Evolutionary conservation across 2,113 vertebrate species (phyloP).

Genomic region (Labrus mixtus): DNA sequence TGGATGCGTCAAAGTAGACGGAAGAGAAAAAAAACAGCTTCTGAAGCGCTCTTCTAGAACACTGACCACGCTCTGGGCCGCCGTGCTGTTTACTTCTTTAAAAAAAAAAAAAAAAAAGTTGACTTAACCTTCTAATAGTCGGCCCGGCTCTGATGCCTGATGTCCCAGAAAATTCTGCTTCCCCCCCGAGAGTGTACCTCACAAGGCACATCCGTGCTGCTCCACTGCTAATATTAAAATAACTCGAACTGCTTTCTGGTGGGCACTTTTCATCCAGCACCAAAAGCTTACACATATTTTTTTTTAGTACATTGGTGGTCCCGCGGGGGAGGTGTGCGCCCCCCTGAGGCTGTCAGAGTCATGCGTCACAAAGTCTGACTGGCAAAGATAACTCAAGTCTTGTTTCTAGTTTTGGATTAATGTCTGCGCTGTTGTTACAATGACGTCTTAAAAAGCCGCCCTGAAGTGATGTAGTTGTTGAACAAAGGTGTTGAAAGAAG

Average conservation of each 20-base stretch:
- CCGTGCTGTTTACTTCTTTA: slow-evolving; percentile 23
- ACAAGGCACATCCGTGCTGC: slow-evolving; percentile 15
- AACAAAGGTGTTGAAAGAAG: too few species aligned
- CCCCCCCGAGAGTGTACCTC: slow-evolving; percentile 46
- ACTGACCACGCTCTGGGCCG: not conserved
- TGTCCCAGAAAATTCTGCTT: slow-evolving; percentile 59
- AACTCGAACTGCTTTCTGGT: not conserved
- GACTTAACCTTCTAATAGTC: slow-evolving; percentile 45
- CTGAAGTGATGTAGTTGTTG: not conserved
- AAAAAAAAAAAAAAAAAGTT: slow-evolving; percentile 12
- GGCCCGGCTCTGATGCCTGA: not conserved
- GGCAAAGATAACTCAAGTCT: not conserved
- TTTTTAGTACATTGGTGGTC: slow-evolving; percentile 30
- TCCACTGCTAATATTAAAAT: slow-evolving; percentile 50
- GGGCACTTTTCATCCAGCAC: slow-evolving; percentile 1
- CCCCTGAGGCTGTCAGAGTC: not conserved
- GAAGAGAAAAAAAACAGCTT: slow-evolving; percentile 5
- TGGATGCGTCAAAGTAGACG: slow-evolving; percentile 26
- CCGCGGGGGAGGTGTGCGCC: not conserved
- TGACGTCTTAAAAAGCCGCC: not conserved
- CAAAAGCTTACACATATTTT: slow-evolving; percentile 33
- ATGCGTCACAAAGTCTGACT: not conserved
- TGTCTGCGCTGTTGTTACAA: not conserved
- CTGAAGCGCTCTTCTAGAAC: slow-evolving; percentile 22
- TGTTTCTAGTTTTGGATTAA: not conserved